Conservation (phyloP, 2,113 vertebrate genomes). For the Ptyas mucosa region DNA sequence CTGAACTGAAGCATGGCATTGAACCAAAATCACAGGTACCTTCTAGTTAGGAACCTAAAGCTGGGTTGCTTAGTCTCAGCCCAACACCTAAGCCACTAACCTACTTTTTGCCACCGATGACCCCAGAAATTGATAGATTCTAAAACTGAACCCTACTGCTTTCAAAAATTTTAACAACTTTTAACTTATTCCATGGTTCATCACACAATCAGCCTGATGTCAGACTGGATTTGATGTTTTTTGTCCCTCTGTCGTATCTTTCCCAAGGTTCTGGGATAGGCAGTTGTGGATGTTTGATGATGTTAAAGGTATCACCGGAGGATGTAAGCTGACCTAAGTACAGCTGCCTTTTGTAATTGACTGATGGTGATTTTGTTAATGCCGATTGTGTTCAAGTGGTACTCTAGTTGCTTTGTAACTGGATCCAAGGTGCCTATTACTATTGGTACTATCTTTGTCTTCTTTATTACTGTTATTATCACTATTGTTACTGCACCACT, state of each 20-base stretch:
- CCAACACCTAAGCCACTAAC: neutral
- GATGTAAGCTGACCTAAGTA: neutral
- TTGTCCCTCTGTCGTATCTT: neutral
- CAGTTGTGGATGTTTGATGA: neutral
- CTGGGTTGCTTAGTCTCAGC: neutral
- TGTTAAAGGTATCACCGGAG: neutral
- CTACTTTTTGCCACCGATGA: neutral
- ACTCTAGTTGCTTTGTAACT: neutral
- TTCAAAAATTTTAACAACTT: neutral
- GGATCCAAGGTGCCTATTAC: neutral
- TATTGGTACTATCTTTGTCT: neutral
- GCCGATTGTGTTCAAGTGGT: neutral
- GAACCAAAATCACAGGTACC: neutral
- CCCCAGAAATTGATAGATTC: no score
- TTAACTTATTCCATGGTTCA: neutral
- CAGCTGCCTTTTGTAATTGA: neutral
- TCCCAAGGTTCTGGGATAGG: neutral
- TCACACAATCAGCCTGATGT: neutral
- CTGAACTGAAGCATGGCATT: neutral
- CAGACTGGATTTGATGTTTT: neutral
- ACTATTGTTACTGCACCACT: neutral
- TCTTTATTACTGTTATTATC: neutral
- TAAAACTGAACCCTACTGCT: neutral
- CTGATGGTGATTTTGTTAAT: neutral
- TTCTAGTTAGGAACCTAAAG: neutral